Conservation (phyloP, 2,113 vertebrate species). For the Barnardius zonarius region DNA sequence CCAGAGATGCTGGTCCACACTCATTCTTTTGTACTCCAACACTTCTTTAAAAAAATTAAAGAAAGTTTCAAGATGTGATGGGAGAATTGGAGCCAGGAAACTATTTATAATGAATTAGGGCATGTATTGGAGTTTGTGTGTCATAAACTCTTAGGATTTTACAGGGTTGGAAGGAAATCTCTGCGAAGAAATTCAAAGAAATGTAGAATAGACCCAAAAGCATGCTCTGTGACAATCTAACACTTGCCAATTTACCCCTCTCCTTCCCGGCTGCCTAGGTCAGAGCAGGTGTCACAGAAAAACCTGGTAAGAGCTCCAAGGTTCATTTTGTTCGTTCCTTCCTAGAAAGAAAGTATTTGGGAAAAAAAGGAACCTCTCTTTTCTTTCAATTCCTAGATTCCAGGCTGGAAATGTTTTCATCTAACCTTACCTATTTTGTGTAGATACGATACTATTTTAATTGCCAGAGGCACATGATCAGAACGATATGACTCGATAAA, state of each 20-base stretch:
- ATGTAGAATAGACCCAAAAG: not conserved
- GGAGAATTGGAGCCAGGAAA: not conserved
- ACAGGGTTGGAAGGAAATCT: not conserved
- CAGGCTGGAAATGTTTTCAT: not conserved
- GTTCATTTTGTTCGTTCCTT: not conserved
- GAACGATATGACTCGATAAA: not conserved
- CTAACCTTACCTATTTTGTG: not conserved
- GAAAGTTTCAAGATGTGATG: not conserved
- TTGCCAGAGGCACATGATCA: not conserved
- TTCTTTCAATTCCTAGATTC: not conserved
- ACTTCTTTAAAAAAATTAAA: not conserved
- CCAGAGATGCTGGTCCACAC: accelerated
- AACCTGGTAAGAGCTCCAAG: not conserved
- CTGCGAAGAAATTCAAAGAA: not conserved
- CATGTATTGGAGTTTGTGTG: not conserved
- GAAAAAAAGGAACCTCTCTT: not conserved
- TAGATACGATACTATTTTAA: not conserved
- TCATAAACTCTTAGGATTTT: not conserved
- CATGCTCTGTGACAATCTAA: not conserved
- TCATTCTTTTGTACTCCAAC: not conserved
- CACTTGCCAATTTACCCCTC: not conserved
- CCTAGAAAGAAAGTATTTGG: not conserved
- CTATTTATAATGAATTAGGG: not conserved
- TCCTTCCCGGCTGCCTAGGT: not conserved
- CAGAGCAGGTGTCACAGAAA: not conserved